Evolutionary conservation across 2,113 vertebrate genomes (phyloP).

Genomic region (Anthoscopus minutus): DNA sequence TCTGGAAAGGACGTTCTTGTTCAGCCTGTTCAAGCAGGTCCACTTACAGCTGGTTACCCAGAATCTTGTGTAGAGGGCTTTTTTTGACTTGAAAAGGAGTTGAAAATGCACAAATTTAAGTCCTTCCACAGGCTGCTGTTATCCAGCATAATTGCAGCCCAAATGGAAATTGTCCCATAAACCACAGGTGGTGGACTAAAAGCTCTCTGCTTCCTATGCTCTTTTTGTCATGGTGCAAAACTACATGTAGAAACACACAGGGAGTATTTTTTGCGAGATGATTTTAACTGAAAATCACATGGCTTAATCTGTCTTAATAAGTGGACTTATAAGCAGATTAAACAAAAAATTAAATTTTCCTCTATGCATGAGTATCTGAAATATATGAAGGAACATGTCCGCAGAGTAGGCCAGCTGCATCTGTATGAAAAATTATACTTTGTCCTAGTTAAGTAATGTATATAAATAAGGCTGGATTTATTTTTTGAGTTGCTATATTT

Average conservation of each 20-base stretch:
- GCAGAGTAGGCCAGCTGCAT: not conserved
- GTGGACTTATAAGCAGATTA: not conserved
- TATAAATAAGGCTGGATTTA: not conserved
- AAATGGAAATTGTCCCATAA: not conserved
- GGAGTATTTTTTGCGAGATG: not conserved
- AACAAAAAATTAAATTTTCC: not conserved
- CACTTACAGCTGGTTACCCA: not conserved
- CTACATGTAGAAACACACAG: not conserved
- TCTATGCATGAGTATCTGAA: not conserved
- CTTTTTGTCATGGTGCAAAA: not conserved
- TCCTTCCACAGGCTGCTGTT: not conserved
- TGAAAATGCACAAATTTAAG: not conserved
- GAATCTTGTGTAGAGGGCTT: not conserved
- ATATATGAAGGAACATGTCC: not conserved
- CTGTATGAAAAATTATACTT: not conserved
- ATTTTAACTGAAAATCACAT: not conserved
- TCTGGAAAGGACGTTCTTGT: not conserved
- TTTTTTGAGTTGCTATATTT: not conserved
- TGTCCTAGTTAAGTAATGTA: not conserved
- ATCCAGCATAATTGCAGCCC: not conserved
- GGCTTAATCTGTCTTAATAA: not conserved
- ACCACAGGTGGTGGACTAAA: not conserved
- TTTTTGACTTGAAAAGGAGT: not conserved
- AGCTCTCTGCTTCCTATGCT: not conserved
- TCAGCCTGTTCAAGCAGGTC: not conserved